These are phyloP conservation scores for Andricus quercusramuli DNA, from an alignment of 2,888 invertebrate species.

Conservation along the genomic window DNA sequence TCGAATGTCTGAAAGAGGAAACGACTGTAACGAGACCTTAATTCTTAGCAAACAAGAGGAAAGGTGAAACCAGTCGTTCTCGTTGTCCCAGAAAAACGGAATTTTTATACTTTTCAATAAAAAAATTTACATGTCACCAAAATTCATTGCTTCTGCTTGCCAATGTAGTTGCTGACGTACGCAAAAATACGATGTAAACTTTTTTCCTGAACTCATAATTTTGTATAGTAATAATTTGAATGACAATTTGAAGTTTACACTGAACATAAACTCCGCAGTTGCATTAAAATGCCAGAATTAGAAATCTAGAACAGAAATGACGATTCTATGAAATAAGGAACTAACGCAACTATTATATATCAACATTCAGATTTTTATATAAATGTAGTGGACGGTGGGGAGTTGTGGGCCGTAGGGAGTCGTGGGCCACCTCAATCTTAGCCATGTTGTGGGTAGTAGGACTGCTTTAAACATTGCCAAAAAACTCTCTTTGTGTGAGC, in stretches of 20 bases:
- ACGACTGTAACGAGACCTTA: constrained; percentile 15
- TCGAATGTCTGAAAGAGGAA: constrained; percentile 35
- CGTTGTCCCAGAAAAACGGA: not conserved
- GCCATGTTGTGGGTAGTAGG: too few relatives aligned
- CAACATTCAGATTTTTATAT: too few relatives aligned
- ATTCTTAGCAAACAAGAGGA: constrained; percentile 26
- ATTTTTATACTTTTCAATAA: not conserved
- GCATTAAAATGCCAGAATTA: not conserved
- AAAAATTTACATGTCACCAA: constrained; percentile 4
- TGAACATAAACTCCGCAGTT: too few relatives aligned
- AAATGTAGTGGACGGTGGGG: too few relatives aligned
- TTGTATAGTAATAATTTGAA: too few relatives aligned
- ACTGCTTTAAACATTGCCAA: too few relatives aligned
- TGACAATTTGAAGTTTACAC: too few relatives aligned
- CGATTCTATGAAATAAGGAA: not conserved
- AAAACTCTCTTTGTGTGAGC: too few relatives aligned
- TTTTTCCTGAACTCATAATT: not conserved
- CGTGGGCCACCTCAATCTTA: too few relatives aligned
- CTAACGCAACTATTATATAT: too few relatives aligned
- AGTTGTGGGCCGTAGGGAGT: too few relatives aligned
- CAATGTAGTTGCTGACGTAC: not conserved
- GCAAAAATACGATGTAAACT: not conserved
- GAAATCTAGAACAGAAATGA: not conserved
- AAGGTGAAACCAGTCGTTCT: constrained; percentile 12
- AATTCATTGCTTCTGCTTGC: not conserved